A percentile compares a stretch with the other conserved stretches of the same genome.
Evolutionary conservation across 1,140 invertebrate genomes (phyloP).

Genomic region (Aporrectodea caliginosa): DNA sequence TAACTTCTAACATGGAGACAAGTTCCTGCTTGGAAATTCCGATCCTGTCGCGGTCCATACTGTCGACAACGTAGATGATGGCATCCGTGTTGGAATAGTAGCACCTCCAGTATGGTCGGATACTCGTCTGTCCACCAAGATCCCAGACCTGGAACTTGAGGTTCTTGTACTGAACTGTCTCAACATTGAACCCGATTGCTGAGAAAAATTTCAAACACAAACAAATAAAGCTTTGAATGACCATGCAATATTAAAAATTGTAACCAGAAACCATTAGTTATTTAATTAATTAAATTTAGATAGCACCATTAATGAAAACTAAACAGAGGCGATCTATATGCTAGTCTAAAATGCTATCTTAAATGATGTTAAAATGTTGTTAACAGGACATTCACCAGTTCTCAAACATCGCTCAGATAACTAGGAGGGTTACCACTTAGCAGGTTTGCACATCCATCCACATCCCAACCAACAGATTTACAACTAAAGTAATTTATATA

Average conservation of each 20-base stretch:
- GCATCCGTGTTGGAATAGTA: slow-evolving; percentile 99
- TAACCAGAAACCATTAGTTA: not conserved
- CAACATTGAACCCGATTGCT: slow-evolving; percentile 98
- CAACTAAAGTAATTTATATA: too few species aligned
- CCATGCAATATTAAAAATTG: slow-evolving; percentile 33
- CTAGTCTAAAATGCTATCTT: too few species aligned
- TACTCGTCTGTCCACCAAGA: slow-evolving; percentile 95
- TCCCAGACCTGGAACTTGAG: slow-evolving; percentile 99
- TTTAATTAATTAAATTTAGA: slow-evolving; percentile 2
- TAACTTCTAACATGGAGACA: slow-evolving; percentile 90
- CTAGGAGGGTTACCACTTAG: too few species aligned
- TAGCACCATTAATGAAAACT: not conserved
- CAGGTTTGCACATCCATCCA: too few species aligned
- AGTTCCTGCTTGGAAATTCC: slow-evolving; percentile 98
- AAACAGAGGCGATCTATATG: too few species aligned
- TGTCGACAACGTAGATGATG: slow-evolving; percentile 99
- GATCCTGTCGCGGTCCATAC: slow-evolving; percentile 95
- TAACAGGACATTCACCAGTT: too few species aligned
- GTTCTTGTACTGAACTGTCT: slow-evolving; percentile 96
- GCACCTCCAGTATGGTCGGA: slow-evolving; percentile 97
- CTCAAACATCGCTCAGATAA: too few species aligned
- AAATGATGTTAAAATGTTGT: too few species aligned
- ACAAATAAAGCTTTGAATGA: slow-evolving; percentile 93
- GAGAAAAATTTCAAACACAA: slow-evolving; percentile 39
- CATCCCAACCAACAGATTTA: too few species aligned